Evolutionary conservation across 2,888 invertebrate species (phyloP).

Genomic region (Glaucopsyche alexis): DNA sequence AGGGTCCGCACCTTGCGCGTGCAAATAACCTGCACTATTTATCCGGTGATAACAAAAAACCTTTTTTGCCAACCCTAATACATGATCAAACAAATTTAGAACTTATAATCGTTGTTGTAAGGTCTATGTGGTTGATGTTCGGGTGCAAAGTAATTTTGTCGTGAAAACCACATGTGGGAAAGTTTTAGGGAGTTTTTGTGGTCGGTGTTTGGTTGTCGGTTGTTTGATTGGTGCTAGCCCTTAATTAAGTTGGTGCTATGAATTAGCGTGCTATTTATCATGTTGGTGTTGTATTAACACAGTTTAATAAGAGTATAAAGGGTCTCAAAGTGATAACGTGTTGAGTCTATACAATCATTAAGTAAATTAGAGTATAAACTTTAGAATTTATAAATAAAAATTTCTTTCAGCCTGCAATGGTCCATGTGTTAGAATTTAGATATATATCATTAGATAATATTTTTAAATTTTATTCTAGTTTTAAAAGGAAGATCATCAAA

Average conservation of each 20-base stretch:
- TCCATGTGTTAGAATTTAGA: background rate
- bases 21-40: conserved; percentile 78
- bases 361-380: background rate
- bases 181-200: conserved; percentile 65
- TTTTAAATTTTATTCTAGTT: no score
- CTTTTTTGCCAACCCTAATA: conserved; percentile 35
- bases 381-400: background rate
- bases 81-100: conserved; percentile 33
- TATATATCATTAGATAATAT: no score
- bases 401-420: no score
- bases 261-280: conserved; percentile 54
- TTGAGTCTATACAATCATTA: background rate
- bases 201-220: conserved; percentile 60
- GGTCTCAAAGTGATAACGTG: background rate
- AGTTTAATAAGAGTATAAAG: background rate
- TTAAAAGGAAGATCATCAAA: no score
- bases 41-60: conserved; percentile 63
- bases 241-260: conserved; percentile 68
- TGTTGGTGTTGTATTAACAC: conserved; percentile 38
- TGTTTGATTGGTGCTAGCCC: conserved; percentile 67
- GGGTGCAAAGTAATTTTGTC: conserved; percentile 38
- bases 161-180: conserved; percentile 61
- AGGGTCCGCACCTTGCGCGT: conserved; percentile 72
- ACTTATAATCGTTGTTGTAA: conserved; percentile 35
- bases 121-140: background rate